Evolutionary conservation across 2,113 vertebrate genomes (phyloP).

Genomic region (Podarcis muralis): DNA sequence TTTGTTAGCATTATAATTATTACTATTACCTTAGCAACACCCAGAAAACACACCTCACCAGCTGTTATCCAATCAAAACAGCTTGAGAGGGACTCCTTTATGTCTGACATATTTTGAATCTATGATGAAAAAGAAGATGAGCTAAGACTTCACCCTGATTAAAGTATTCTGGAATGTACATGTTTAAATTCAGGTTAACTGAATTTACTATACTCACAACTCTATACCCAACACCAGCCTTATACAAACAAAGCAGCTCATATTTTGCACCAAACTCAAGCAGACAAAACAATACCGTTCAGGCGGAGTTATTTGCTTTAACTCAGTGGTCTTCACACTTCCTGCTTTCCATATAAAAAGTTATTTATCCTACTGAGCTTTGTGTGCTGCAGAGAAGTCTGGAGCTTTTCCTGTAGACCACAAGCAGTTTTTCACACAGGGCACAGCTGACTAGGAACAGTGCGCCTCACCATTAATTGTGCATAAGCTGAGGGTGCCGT

Average conservation of each 20-base stretch:
- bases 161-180: neutral
- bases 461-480: neutral
- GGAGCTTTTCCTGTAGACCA: neutral
- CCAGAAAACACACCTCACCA: neutral
- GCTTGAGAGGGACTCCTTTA: neutral
- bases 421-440: neutral
- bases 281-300: neutral
- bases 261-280: neutral
- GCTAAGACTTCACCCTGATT: neutral
- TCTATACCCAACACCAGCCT: neutral
- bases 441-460: neutral
- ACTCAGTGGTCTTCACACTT: neutral
- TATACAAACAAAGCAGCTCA: neutral
- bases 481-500: neutral
- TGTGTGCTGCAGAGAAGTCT: neutral
- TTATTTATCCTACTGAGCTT: neutral
- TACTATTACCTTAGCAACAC: too few relatives aligned
- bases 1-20: neutral
- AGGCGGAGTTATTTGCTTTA: neutral
- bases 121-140: neutral
- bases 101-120: neutral
- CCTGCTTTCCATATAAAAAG: neutral
- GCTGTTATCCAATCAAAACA: neutral
- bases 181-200: neutral
- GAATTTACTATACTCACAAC: too few relatives aligned